These are phyloP conservation scores for Sphenopsis melanotis DNA, from an alignment of 2,797 vertebrate species.

Conservation along the genomic window DNA sequence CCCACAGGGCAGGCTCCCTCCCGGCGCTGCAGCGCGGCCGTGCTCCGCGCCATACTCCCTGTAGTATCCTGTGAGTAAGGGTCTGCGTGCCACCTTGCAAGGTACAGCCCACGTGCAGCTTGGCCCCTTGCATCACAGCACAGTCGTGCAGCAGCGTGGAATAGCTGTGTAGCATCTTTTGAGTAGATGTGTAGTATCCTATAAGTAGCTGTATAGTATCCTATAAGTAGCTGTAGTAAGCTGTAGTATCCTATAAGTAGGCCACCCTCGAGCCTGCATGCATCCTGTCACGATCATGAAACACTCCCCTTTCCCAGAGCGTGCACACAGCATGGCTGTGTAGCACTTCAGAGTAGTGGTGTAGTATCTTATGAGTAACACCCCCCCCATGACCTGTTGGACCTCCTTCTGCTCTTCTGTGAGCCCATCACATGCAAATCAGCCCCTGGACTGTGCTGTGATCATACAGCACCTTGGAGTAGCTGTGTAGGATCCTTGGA, in stretches of 20 bases:
- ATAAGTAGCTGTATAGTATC: neutral
- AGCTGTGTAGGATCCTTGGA: neutral
- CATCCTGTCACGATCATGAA: neutral
- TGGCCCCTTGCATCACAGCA: rapidly evolving
- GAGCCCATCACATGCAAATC: rapidly evolving
- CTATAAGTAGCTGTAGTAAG: neutral
- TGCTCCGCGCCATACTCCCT: rapidly evolving
- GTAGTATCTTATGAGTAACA: neutral
- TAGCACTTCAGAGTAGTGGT: neutral
- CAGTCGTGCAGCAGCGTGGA: rapidly evolving
- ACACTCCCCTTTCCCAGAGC: rapidly evolving
- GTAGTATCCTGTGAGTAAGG: neutral
- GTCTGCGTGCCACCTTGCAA: rapidly evolving
- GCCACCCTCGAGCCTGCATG: neutral
- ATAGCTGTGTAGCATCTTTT: neutral
- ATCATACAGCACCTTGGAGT: neutral
- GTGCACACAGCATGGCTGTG: rapidly evolving
- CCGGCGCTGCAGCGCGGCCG: rapidly evolving
- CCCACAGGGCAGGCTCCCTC: rapidly evolving
- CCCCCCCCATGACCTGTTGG: no score
- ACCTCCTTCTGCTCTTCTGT: neutral
- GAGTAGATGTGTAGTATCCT: neutral
- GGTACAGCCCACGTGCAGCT: rapidly evolving
- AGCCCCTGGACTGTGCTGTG: rapidly evolving
- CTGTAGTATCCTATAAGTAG: neutral